Base-by-base conservation (phyloP, 2,113 vertebrate genomes). In the Oxyruncus cristatus region DNA sequence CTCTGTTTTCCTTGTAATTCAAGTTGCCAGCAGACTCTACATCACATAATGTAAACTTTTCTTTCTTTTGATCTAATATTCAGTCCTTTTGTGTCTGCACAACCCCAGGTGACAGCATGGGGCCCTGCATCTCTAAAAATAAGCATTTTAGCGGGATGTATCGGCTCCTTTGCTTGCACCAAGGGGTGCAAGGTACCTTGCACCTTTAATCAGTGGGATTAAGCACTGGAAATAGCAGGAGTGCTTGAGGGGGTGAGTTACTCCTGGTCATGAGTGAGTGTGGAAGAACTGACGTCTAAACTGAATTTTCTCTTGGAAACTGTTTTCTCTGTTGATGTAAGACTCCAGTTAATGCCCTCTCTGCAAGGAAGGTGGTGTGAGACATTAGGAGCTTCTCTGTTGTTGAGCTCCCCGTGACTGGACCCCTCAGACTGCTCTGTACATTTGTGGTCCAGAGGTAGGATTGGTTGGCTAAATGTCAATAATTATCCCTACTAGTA, bases 181-280 rank as follows among this genome's bases (percentile, higher is more conserved):
- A 50, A 80, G n/a, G 49, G 41, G 32, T 42, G n/a, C 70, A 70
- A 66, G 9, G 70, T 47, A 11, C 78, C 46, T 79, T 41, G 30
- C 63, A 66, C 53, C 55, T 93, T 88, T 61, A 75, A 28, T 72
- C 42, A 42, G 30, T 53, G 53, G 65, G n/a, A 58, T 93, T 87
- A 75, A 56, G 78, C 52, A 30, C 56, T 82, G 58, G 49, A 76
- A 75, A 65, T 75, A 55, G 23, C 49, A 42, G 52, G 70, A 78
- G n/a, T 49, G 66, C 77, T 52, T 12, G 8, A 35, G 56, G 52
- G 56, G 28, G 11, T 27, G 49, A 44, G n/a, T 58, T 72, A 26
- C 26, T 94, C 63, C 58, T 76, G 0, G 0, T 62, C 27, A 4
- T n/a, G 74, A 59, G 42, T 72, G 46, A 70, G 19, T 0, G 0